Evolutionary conservation across 2,113 vertebrate genomes (phyloP), one percentile per base, ranked within the genome.

Genomic region (Apeltes quadracus): DNA sequence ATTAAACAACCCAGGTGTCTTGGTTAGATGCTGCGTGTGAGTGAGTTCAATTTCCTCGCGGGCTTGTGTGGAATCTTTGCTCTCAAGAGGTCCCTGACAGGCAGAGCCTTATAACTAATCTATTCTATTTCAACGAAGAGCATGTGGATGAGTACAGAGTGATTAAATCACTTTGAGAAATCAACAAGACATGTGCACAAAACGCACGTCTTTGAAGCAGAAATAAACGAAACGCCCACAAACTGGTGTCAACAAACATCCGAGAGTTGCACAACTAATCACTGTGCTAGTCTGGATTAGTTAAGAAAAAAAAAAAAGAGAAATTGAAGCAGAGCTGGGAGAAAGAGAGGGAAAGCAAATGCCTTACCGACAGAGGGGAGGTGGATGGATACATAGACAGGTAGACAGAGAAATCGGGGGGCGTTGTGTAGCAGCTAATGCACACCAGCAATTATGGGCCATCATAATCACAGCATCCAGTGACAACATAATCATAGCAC

Each of bases 401-500:
- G 81, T 87, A 89, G 80, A 73, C 74, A 43, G 84, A 85, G 58
- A 59, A 82, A 81, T 86, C 27, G 51, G 72, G 62, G 72, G 86
- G 70, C 61, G 72, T 85, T 66, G 65, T 86, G 85, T 74, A 82
- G 83, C 79, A 84, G 85, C 89, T 92, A 90, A 92, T 90, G 86
- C 89, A 90, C 88, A 89, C 91, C 75, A 72, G 74, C 72, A 92
- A 92, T 91, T 92, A 91, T 25, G 69, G 83, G 69, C 84, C 76
- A 88, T 92, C 88, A 90, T 91, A 92, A 93, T 92, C 92, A 93
- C 80, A 90, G 88, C 91, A 92, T 89, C 85, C 88, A 91, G 85
- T 92, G 91, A 94, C 92, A 93, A 91, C 86, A 92, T 92, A 90
- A 93, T 93, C 91, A 93, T 83, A 86, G 91, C 84, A 91, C 91